Base-by-base conservation (phyloP, 53 echinoderm and acorn worm genomes). In the Luidia sarsii region DNA sequence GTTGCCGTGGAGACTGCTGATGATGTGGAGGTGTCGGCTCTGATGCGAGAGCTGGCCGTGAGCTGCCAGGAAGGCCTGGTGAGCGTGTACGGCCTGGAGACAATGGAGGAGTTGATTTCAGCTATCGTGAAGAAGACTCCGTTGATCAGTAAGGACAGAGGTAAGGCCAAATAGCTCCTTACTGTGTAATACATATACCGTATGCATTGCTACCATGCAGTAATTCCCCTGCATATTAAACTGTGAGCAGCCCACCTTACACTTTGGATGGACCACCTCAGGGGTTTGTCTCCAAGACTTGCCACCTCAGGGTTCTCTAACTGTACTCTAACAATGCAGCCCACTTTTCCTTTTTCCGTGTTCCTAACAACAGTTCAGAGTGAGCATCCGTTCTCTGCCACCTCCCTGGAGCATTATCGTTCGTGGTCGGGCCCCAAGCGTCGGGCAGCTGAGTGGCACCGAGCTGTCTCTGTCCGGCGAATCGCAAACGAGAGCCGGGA, bases 401-500 rank as follows among this genome's bases (percentile, higher is more conserved):
- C 87, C 20, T 88, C 89, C 15, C 39, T 94, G 32, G 82, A 97
- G 70, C 87, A 91, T 41, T 97, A 88, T 51, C 94, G 89, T 22
- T 93, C 84, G 1, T 97, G 97, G 97, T 68, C 86, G 3, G 72
- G 87, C n/a, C 81, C 88, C 38, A 97, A 97, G 54, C 87, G 91
- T 28, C 88, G 93, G 6, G 85, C 97, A 3, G 86, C 91, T 11
- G 97, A 97, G 55, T 97, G 97, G 97, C 91, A 93, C 82, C 93
- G 97, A 57, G 93, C 93, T 1, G 72, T 92, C 9, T 85, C 80
- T 25, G 86, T 97, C 80, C 83, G 79, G 39, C 57, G 82, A 5
- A 89, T 86, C 25, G 84, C 86, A 14, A 65, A 51, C 1, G 83
- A 86, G 7, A 77, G 87, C 20, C 82, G 82, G 28, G 67, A 82